Evolutionary conservation across 2,797 vertebrate species (phyloP).

Genomic region (Argya squamiceps): DNA sequence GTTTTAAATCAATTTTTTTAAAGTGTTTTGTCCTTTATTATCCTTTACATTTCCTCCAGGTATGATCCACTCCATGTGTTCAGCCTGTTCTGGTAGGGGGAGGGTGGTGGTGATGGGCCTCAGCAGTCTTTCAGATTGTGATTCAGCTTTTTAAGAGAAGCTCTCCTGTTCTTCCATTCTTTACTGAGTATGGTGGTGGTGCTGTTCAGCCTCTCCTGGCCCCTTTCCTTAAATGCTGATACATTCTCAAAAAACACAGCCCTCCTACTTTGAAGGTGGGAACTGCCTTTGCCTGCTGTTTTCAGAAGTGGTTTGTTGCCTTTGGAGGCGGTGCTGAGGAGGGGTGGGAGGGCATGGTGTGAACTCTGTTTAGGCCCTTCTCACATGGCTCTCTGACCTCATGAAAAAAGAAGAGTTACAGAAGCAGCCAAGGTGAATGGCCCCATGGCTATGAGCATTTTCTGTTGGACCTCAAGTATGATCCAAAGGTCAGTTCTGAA

Average conservation of each 20-base stretch:
- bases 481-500: background rate
- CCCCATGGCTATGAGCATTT: fast-evolving
- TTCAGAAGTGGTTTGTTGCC: background rate
- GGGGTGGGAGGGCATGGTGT: background rate
- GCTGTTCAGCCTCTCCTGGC: background rate
- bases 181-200: background rate
- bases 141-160: background rate
- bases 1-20: background rate
- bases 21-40: background rate
- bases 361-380: background rate
- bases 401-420: background rate
- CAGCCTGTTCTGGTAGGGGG: background rate
- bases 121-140: background rate
- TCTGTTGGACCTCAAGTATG: background rate
- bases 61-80: background rate
- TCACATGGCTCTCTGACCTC: fast-evolving
- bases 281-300: background rate
- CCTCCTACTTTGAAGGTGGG: background rate
- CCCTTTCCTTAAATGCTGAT: background rate
- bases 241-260: background rate
- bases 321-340: background rate
- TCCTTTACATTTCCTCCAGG: background rate
- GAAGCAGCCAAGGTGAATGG: background rate
- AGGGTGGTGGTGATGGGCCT: background rate
- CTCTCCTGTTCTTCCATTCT: background rate